Percentiles rank a stretch among this genome's conserved stretches.
Conservation (phyloP, 2,113 vertebrate genomes). For the Cryptomyrus ogoouensis region DNA sequence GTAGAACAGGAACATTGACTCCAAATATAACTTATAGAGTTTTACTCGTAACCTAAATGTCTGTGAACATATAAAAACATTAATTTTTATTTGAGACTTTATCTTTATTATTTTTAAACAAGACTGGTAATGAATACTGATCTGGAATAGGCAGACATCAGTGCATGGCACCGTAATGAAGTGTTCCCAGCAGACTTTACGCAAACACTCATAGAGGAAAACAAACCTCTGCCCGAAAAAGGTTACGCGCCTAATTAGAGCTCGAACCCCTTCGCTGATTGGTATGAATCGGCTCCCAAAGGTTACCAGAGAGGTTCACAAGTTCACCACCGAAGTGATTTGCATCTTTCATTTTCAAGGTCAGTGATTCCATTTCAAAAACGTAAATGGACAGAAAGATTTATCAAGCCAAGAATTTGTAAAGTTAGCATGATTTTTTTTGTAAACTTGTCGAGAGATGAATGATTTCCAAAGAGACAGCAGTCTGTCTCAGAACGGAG, state of each 20-base stretch:
- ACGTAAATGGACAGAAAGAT: conserved; percentile 27
- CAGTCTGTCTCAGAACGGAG: neutral
- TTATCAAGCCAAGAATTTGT: neutral
- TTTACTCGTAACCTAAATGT: neutral
- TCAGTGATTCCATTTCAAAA: conserved; percentile 64
- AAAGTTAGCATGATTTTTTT: neutral
- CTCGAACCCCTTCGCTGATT: conserved; percentile 48
- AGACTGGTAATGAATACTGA: conserved; percentile 73
- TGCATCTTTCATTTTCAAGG: conserved; percentile 61
- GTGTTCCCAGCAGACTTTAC: conserved; percentile 69
- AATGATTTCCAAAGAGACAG: neutral
- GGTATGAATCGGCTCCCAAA: conserved; percentile 58
- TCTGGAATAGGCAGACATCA: conserved; percentile 32
- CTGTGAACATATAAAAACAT: neutral
- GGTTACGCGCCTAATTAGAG: conserved; percentile 55
- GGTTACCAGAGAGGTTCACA: conserved; percentile 61
- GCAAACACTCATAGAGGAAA: conserved; percentile 64
- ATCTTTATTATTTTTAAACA: conserved; percentile 69
- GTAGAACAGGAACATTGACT: neutral
- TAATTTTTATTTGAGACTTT: conserved; percentile 25
- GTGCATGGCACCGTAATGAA: conserved; percentile 36
- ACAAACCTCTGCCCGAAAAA: conserved; percentile 63
- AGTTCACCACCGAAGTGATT: conserved; percentile 55
- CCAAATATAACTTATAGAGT: neutral
- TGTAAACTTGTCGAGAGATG: neutral